These are phyloP conservation scores for Tragelaphus strepsiceros DNA, from an alignment of 2,113 vertebrate genomes.

Conservation along the genomic window DNA sequence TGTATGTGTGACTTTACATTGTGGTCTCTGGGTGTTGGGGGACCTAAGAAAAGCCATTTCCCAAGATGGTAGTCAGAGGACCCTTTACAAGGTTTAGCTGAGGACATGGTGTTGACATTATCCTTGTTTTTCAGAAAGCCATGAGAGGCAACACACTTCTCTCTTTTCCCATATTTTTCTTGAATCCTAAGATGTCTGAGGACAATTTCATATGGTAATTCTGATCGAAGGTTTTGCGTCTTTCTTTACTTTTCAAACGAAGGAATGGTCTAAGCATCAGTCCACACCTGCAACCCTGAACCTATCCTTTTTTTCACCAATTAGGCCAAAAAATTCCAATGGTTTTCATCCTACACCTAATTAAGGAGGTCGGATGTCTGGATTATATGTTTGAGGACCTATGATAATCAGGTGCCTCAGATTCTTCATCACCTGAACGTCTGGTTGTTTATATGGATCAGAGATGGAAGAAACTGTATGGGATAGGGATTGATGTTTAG, in stretches of 20 bases:
- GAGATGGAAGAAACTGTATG: neutral
- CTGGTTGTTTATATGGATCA: neutral
- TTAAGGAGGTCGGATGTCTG: neutral
- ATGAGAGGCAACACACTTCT: neutral
- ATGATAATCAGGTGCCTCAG: neutral
- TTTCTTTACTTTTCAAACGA: neutral
- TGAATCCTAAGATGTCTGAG: neutral
- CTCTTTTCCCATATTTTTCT: neutral
- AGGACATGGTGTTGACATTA: neutral
- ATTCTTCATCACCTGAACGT: neutral
- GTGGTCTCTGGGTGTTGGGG: neutral
- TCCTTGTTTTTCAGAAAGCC: neutral
- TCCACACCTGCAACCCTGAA: neutral
- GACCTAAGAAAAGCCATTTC: neutral
- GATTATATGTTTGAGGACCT: neutral
- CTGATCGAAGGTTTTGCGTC: neutral
- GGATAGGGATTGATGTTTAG: neutral
- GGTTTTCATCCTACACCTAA: neutral
- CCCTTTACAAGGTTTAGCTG: neutral
- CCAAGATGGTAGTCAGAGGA: neutral
- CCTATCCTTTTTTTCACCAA: neutral
- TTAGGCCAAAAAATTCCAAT: neutral
- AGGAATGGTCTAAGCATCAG: neutral
- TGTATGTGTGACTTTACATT: neutral
- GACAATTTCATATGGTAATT: neutral